phyloP scores from a whole-genome alignment of 30 jellyfish, hydroid and myxozoan species.

The Sanderia malayensis region DNA sequence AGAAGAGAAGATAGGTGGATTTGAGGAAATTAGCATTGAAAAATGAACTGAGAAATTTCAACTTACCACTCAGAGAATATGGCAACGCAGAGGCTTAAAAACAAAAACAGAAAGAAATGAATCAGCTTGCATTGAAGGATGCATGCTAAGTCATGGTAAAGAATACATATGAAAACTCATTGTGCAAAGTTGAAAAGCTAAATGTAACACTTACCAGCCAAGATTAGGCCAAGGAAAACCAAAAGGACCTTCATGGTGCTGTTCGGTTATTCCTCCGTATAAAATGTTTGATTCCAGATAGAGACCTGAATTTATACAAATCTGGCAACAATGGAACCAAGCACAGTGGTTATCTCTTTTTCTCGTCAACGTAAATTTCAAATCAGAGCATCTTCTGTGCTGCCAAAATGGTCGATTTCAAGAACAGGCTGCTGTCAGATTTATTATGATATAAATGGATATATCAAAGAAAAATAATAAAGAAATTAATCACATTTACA shows the following conservation, averaged over 20 bases:
- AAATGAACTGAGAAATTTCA: neutral
- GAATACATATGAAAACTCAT: too few relatives aligned
- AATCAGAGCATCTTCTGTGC: neutral
- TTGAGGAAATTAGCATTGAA: too few relatives aligned
- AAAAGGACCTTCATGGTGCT: constrained; percentile 47
- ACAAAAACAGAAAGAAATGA: neutral
- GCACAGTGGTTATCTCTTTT: constrained; percentile 1
- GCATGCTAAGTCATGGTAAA: too few relatives aligned
- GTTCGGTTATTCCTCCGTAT: neutral
- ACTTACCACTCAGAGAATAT: neutral
- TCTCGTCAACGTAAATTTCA: constrained; percentile 13
- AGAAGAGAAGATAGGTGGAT: too few relatives aligned
- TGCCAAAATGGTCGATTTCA: constrained; percentile 28
- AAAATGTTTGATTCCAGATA: neutral
- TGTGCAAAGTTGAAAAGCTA: too few relatives aligned
- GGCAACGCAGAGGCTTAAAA: neutral
- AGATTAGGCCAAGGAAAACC: constrained; percentile 46
- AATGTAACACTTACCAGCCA: constrained; percentile 51
- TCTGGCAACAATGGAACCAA: constrained; percentile 14
- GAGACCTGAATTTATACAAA: constrained; percentile 15
- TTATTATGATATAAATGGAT: too few relatives aligned
- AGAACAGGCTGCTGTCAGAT: constrained; percentile 25
- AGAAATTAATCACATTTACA: too few relatives aligned
- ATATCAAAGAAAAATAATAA: too few relatives aligned
- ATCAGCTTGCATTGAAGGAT: neutral